Evolutionary conservation across 2,888 invertebrate genomes (phyloP), one percentile per base, ranked within the genome.

Genomic region (Nomada fabriciana): DNA sequence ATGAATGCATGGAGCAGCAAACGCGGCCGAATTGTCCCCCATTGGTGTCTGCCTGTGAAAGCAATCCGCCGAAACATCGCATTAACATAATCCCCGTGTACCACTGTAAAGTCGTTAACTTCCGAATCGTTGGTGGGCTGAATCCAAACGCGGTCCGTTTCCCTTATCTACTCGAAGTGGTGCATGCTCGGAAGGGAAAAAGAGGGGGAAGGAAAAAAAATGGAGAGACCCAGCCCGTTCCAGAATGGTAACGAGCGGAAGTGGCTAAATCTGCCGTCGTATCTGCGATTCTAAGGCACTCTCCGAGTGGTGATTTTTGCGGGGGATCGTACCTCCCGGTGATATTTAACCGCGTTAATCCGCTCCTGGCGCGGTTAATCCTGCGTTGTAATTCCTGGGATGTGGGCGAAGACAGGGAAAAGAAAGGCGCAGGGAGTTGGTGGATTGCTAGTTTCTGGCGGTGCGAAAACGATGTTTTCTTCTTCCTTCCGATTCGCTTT

Each of bases 71-170:
- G 87, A 86, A 86, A 88, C 84, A 85, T 84, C 83, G 71, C 85
- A 88, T 89, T 89, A 88, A 81, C 89, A 89, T 89, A 89, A 89
- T 89, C 88, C 85, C 65, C 72, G 79, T 86, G 80, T 87, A 85
- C 76, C 80, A 7, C 82, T 65, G 80, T 75, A 70, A 89, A 86
- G 86, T 76, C 76, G 83, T 83, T 85, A 76, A 75, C 75, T 81
- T 81, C 67, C 72, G 72, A 86, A 85, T 83, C 43, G 73, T 50
- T 68, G 60, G 61, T 47, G 72, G 25, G 75, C 50, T 43, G 71
- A 68, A 60, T 76, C 42, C 61, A 25, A 43, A 47, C 13, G 61
- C n/a, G 71, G 42, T 53, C 3, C 68, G 64, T 42, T 43, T 5
- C 59, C 36, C 71, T 82, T 80, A 75, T 82, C 82, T 79, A 59